These are phyloP conservation scores for Cottoperca gobio DNA, from an alignment of 2,797 vertebrate species.

Conservation along the genomic window DNA sequence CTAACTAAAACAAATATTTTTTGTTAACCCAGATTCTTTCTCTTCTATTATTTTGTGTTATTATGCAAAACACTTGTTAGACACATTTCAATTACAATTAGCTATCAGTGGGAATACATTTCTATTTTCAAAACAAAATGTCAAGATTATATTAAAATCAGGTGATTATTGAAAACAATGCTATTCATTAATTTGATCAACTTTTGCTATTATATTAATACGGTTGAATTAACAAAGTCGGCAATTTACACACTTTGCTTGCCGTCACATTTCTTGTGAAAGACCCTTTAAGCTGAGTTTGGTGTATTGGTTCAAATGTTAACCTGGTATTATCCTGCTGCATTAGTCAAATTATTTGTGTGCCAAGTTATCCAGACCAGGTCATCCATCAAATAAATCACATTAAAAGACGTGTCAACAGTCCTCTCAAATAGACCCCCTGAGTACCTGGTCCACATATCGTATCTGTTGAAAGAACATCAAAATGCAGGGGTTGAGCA, in stretches of 20 bases:
- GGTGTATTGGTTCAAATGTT: slow-evolving; percentile 43
- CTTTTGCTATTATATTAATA: neutral
- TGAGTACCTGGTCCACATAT: slow-evolving; percentile 79
- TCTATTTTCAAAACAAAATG: slow-evolving; percentile 5
- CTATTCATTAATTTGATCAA: neutral
- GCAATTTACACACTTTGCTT: neutral
- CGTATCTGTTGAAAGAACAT: slow-evolving; percentile 70
- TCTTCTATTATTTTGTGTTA: neutral
- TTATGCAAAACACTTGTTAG: neutral
- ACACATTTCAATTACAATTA: neutral
- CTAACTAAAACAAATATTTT: too few relatives aligned
- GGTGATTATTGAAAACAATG: neutral
- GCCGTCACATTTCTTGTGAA: slow-evolving; percentile 6
- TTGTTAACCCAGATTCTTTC: neutral
- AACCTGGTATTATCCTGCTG: slow-evolving; percentile 62
- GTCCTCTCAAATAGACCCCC: slow-evolving; percentile 76
- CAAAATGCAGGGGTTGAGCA: slow-evolving; percentile 61
- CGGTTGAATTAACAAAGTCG: neutral
- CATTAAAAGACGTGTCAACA: slow-evolving; percentile 79
- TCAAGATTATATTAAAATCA: neutral
- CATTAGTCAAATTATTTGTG: slow-evolving; percentile 78
- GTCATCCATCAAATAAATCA: slow-evolving; percentile 80
- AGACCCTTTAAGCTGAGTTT: slow-evolving; percentile 17
- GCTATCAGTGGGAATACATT: neutral
- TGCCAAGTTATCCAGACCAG: slow-evolving; percentile 72